A percentile compares a stretch with the other conserved stretches of the same genome.
Conservation (phyloP, 2,113 vertebrate species). For the Onychostruthus taczanowskii region DNA sequence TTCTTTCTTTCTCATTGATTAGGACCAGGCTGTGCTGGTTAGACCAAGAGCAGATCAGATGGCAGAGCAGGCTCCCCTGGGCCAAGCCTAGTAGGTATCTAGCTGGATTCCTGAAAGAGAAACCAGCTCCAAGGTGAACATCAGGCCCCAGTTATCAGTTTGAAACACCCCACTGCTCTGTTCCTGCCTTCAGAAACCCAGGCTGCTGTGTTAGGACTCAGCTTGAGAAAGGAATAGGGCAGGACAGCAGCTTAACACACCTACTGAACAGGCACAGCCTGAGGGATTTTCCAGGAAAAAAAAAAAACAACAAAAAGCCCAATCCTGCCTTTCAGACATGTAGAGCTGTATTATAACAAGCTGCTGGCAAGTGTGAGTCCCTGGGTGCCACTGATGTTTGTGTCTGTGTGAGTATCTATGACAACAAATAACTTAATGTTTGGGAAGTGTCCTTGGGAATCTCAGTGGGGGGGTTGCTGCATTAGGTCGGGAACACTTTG, state of each 20-base stretch:
- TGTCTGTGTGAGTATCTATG: conserved; percentile 37
- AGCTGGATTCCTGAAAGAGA: neutral
- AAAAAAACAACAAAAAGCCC: neutral
- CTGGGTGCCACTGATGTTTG: neutral
- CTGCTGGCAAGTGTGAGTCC: conserved; percentile 1
- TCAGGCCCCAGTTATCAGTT: neutral
- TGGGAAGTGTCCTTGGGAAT: conserved; percentile 11
- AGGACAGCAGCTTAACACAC: neutral
- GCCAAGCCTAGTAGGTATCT: neutral
- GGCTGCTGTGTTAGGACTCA: neutral
- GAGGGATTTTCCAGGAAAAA: neutral
- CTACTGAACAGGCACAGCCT: neutral
- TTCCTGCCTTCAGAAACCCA: neutral
- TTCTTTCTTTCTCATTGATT: neutral
- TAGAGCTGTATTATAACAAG: neutral
- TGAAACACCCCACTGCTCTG: neutral
- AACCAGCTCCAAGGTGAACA: conserved; percentile 14
- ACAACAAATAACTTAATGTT: conserved; percentile 14
- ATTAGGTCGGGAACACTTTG: neutral
- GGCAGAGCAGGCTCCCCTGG: neutral
- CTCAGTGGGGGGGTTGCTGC: neutral
- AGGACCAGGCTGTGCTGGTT: neutral
- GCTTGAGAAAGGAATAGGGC: neutral
- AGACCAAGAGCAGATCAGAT: neutral
- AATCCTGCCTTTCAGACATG: neutral